A percentile compares a stretch with the other conserved stretches of the same genome.
phyloP scores from a whole-genome alignment of 2,797 vertebrate genomes.

The Rallus crepitans region DNA sequence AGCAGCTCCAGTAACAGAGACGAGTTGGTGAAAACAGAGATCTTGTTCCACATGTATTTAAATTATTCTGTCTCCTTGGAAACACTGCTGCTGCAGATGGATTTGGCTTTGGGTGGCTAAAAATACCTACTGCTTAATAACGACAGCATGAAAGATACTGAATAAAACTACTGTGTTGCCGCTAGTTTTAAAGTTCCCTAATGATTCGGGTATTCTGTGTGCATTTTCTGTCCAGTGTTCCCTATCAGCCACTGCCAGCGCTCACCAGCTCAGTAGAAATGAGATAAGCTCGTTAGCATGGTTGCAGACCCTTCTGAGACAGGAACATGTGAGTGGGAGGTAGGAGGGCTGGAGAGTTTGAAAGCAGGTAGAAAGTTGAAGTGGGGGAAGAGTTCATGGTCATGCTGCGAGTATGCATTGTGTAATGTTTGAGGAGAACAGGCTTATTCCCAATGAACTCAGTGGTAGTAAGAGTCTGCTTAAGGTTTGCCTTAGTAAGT shows the following conservation, averaged over 20 bases:
- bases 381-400: not conserved
- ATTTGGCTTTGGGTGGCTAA: slow-evolving; percentile 82
- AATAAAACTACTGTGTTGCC: slow-evolving; percentile 70
- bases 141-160: slow-evolving; percentile 73
- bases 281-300: slow-evolving; percentile 49
- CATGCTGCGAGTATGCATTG: not conserved
- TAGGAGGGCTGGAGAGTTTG: not conserved
- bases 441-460: not conserved
- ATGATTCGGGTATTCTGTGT: slow-evolving; percentile 68
- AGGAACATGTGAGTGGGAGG: not conserved
- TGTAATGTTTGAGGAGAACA: not conserved
- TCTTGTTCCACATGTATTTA: slow-evolving; percentile 82
- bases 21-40: slow-evolving; percentile 79
- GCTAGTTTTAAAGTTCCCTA: slow-evolving; percentile 73
- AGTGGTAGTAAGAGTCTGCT: not conserved
- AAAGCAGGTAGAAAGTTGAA: slow-evolving; percentile 11
- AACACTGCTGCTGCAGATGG: slow-evolving; percentile 81
- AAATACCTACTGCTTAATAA: slow-evolving; percentile 81
- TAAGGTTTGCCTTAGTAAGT: not conserved
- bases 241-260: slow-evolving; percentile 53
- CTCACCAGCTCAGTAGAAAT: slow-evolving; percentile 7
- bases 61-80: slow-evolving; percentile 85
- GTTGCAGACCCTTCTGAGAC: slow-evolving; percentile 20
- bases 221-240: slow-evolving; percentile 61
- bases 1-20: slow-evolving; percentile 70